Base-by-base conservation (phyloP, 2,888 invertebrate genomes). In the Leucophenga maculata region DNA sequence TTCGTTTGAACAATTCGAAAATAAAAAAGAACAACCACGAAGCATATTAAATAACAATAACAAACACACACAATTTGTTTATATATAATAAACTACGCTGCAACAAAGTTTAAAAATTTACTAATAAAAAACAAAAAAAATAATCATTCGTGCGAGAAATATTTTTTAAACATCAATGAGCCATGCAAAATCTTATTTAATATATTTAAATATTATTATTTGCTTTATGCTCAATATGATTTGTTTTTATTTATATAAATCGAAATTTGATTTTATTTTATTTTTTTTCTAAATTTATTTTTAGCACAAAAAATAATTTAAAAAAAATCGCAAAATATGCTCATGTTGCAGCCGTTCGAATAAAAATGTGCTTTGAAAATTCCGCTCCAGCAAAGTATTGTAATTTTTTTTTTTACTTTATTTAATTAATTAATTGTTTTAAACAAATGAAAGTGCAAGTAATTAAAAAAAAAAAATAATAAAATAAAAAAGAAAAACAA, bases 121-220 rank as follows among this genome's bases (percentile, higher is more conserved):
- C 26, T 26, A 26, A 26, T 26, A 26, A 26, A 26, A 26, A 26
- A 26, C 2, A 26, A 26, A 26, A 26, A 26, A 26, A 26, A 26
- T 26, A 26, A 26, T 26, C 26, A 26, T 26, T 26, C 26, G 26
- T 26, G 26, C 26, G 26, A 26, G 2, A 26, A 26, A 26, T 26
- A 73, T n/a, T n/a, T n/a, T n/a, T n/a, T 46, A 46, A 26, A 59
- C 68, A 69, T 68, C 59, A 48, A 59, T 22, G 59, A 77, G 74
- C 78, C 78, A 62, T 72, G 74, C 78, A 86, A 84, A 80, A 77
- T 84, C 78, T 86, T 83, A 86, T 86, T 86, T 86, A 86, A 83
- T 82, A 79, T 39, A 79, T 75, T 85, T 86, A 86, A 86, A 86
- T 85, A 85, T 86, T 86, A 84, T 86, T 57, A 81, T 72, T 81